Evolutionary conservation across 2,888 invertebrate species (phyloP).

Genomic region (Nemapogon koenigi): DNA sequence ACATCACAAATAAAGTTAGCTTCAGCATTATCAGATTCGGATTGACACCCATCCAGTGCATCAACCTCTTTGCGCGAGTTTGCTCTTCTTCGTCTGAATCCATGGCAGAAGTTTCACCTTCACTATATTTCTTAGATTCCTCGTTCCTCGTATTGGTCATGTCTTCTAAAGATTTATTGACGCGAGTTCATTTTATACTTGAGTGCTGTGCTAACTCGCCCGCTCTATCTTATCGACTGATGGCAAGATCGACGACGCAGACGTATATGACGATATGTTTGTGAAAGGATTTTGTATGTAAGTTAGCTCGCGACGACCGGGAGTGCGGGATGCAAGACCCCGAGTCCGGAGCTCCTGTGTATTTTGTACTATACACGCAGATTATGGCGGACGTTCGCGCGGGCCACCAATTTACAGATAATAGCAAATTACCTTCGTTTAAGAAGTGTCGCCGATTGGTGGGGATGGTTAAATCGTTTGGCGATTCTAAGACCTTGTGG

Average conservation of each 20-base stretch:
- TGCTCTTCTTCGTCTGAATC: conserved; percentile 46
- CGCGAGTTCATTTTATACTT: conserved; percentile 15
- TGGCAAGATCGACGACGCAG: conserved; percentile 30
- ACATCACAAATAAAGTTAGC: conserved; percentile 82
- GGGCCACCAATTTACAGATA: conserved; percentile 61
- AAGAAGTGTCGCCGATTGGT: conserved; percentile 62
- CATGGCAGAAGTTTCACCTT: conserved; percentile 47
- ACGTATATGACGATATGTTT: conserved; percentile 33
- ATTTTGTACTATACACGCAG: conserved; percentile 41
- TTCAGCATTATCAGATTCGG: conserved; percentile 82
- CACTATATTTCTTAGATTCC: conserved; percentile 44
- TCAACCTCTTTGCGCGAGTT: conserved; percentile 48
- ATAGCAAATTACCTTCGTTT: conserved; percentile 64
- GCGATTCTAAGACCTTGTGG: conserved; percentile 57
- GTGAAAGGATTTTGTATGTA: conserved; percentile 30
- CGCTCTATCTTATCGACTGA: conserved; percentile 56
- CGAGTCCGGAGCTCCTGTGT: conserved; percentile 46
- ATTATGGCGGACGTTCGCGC: conserved; percentile 48
- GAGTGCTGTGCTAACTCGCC: conserved; percentile 28
- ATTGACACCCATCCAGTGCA: conserved; percentile 68
- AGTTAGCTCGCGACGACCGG: conserved; percentile 20
- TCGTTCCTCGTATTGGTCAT: conserved; percentile 16
- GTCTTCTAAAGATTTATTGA: conserved; percentile 42
- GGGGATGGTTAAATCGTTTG: conserved; percentile 61
- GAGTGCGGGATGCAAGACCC: conserved; percentile 28